A percentile compares a stretch with the other conserved stretches of the same genome.
Conservation (phyloP, 2,888 invertebrate genomes). For the Tholera decimalis region DNA sequence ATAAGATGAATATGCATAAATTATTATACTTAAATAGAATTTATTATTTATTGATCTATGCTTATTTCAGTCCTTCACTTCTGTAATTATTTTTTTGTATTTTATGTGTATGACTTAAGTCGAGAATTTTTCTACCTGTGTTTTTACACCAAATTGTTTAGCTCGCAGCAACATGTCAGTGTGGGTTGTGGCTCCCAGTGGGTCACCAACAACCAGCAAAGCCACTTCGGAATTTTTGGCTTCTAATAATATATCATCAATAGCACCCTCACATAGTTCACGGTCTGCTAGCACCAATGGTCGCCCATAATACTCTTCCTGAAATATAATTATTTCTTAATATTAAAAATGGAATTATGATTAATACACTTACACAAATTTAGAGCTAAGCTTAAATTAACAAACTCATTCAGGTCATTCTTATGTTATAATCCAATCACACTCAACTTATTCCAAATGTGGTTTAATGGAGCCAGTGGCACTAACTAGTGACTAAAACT, state of each 20-base stretch:
- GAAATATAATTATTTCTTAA: slow-evolving; percentile 63
- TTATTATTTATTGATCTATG: no score
- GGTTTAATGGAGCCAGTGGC: no score
- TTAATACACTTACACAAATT: neutral
- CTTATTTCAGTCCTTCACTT: neutral
- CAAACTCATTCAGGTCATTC: no score
- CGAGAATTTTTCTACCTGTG: slow-evolving; percentile 84
- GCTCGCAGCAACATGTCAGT: slow-evolving; percentile 98
- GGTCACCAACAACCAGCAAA: slow-evolving; percentile 99
- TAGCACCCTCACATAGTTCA: slow-evolving; percentile 97
- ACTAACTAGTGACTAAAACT: no score
- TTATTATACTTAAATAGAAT: no score
- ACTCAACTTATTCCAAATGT: no score
- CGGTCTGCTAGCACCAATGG: slow-evolving; percentile 96
- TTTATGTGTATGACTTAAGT: neutral
- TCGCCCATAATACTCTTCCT: slow-evolving; percentile 98
- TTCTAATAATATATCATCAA: slow-evolving; percentile 95
- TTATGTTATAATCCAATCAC: no score
- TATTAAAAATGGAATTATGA: neutral
- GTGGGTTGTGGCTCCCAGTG: slow-evolving; percentile 99
- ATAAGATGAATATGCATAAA: no score
- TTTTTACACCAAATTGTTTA: slow-evolving; percentile 94
- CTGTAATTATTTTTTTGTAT: neutral
- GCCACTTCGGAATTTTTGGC: slow-evolving; percentile 95
- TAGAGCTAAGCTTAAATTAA: no score